Conservation (phyloP, 2,797 vertebrate species). For the Strix occidentalis region DNA sequence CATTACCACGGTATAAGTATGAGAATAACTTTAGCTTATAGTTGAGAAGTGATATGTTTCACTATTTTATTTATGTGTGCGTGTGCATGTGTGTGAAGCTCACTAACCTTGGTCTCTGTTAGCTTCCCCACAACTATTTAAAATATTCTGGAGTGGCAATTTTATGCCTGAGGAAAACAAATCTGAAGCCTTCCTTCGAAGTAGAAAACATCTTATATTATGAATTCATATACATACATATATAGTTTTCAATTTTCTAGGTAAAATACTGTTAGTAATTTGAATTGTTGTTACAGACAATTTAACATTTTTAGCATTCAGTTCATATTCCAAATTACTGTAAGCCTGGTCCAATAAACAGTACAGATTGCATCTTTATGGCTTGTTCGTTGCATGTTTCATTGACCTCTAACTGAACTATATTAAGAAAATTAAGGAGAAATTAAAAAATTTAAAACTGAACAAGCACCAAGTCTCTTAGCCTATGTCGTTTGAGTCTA, state of each 20-base stretch:
- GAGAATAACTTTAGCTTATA: background rate
- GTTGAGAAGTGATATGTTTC: background rate
- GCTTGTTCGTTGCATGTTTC: conserved; percentile 37
- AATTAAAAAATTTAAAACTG: background rate
- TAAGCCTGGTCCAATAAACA: conserved; percentile 4
- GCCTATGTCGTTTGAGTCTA: background rate
- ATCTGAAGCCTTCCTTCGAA: background rate
- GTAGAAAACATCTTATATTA: background rate
- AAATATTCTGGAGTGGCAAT: background rate
- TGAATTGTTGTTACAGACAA: conserved; percentile 30
- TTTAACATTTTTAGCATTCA: conserved; percentile 57
- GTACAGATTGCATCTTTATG: conserved; percentile 5
- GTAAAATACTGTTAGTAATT: conserved; percentile 14
- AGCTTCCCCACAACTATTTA: background rate
- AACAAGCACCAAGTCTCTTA: background rate
- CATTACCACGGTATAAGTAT: background rate
- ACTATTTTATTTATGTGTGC: background rate
- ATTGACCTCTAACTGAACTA: conserved; percentile 6
- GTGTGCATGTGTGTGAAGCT: background rate
- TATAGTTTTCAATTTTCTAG: background rate
- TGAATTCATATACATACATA: background rate
- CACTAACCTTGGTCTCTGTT: background rate
- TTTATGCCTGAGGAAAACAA: background rate
- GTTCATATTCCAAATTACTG: background rate
- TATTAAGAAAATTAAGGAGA: conserved; percentile 31